Conservation (phyloP, 2,888 invertebrate genomes). For the Incurvaria masculella region DNA sequence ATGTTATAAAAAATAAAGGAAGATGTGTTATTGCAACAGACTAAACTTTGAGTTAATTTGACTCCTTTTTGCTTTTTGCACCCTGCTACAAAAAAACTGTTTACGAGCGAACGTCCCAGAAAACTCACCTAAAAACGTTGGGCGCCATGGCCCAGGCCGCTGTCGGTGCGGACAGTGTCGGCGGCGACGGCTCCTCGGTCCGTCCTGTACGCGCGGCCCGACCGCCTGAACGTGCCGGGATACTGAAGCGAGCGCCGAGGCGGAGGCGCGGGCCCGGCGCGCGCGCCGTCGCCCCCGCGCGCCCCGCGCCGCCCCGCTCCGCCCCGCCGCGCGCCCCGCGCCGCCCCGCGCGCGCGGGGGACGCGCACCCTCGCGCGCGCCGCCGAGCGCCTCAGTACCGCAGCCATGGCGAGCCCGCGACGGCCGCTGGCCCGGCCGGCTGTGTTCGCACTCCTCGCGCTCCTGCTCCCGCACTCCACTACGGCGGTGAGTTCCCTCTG, state of each 20-base stretch:
- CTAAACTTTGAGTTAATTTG: no score
- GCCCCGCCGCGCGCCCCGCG: conserved; percentile 1
- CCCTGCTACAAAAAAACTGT: no score
- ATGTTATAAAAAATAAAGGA: no score
- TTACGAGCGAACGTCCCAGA: conserved; percentile 31
- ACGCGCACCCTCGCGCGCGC: conserved; percentile 13
- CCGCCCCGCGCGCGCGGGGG: neutral
- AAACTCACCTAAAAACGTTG: conserved; percentile 30
- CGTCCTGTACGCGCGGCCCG: conserved; percentile 54
- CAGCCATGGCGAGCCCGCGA: conserved; percentile 55
- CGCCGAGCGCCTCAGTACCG: conserved; percentile 32
- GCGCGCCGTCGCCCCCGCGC: conserved; percentile 19
- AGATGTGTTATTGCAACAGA: no score
- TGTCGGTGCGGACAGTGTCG: conserved; percentile 6
- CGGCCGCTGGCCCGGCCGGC: conserved; percentile 30
- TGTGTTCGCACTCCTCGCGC: conserved; percentile 29
- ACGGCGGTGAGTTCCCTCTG: conserved; percentile 34
- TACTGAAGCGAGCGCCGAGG: conserved; percentile 46
- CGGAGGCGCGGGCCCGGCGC: conserved; percentile 32
- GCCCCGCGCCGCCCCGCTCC: conserved; percentile 28
- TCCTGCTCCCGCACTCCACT: conserved; percentile 32
- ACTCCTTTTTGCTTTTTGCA: no score
- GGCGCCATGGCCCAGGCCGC: conserved; percentile 41
- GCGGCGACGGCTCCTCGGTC: conserved; percentile 44
- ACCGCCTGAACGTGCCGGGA: conserved; percentile 50